Evolutionary conservation across 2,888 invertebrate species (phyloP).

Genomic region (Sinohyriopsis cumingii): DNA sequence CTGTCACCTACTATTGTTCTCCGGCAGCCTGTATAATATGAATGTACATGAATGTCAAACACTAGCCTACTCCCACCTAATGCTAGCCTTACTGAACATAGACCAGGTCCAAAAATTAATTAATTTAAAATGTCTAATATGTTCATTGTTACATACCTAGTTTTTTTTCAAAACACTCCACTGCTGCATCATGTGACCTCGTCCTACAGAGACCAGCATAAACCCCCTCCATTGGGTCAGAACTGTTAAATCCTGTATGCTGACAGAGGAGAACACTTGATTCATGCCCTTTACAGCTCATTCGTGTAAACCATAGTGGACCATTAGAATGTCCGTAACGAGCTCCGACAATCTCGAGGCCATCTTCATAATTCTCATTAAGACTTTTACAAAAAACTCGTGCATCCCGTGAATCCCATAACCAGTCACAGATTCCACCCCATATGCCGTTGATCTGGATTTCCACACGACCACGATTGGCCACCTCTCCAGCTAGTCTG

Average conservation of each 20-base stretch:
- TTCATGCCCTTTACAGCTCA: constrained; percentile 52
- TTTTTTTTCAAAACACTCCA: constrained; percentile 47
- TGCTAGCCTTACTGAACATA: neutral
- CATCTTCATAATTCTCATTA: constrained; percentile 33
- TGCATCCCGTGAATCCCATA: constrained; percentile 51
- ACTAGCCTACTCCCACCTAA: no score
- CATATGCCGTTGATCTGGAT: constrained; percentile 50
- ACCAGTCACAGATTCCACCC: constrained; percentile 57
- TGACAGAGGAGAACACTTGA: constrained; percentile 39
- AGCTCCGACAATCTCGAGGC: constrained; percentile 37
- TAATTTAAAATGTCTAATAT: neutral
- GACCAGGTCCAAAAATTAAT: neutral
- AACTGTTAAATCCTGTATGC: constrained; percentile 53
- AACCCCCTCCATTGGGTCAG: constrained; percentile 37
- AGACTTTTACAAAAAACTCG: constrained; percentile 50
- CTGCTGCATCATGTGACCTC: constrained; percentile 49
- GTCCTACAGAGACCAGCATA: constrained; percentile 45
- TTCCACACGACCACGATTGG: constrained; percentile 54
- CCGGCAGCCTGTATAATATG: no score
- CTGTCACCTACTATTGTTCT: no score
- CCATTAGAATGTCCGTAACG: constrained; percentile 39
- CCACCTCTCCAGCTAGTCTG: constrained; percentile 40
- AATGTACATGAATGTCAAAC: no score
- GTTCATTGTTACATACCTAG: constrained; percentile 42
- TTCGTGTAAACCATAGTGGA: constrained; percentile 47